A percentile compares a stretch with the other conserved stretches of the same genome.
These are phyloP conservation scores for Cylas formicarius DNA, from an alignment of 1,140 invertebrate species.

Conservation along the genomic window DNA sequence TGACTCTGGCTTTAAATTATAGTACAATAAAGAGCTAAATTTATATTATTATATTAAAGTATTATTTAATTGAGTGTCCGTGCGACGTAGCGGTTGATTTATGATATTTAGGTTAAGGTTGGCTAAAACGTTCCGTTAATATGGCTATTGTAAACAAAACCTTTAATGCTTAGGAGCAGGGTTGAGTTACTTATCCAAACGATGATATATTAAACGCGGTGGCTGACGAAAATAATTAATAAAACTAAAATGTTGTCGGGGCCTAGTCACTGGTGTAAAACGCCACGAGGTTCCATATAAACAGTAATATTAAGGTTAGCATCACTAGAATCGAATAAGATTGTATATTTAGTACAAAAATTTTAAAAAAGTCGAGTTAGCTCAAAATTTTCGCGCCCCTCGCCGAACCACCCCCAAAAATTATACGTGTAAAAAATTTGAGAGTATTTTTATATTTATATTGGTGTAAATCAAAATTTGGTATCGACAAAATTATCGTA, in stretches of 20 bases:
- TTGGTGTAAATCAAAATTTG: constrained; percentile 46
- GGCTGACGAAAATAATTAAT: constrained; percentile 19
- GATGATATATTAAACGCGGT: constrained; percentile 17
- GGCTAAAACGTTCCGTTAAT: no score
- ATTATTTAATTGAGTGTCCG: constrained; percentile 12
- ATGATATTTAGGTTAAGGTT: constrained; percentile 11
- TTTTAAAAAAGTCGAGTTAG: constrained; percentile 41
- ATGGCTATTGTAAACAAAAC: no score
- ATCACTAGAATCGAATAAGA: constrained; percentile 45
- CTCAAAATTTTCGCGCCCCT: constrained; percentile 39
- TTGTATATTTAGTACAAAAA: constrained; percentile 46
- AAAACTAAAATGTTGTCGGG: constrained; percentile 39
- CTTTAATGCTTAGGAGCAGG: constrained; percentile 6
- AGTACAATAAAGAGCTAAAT: constrained; percentile 19
- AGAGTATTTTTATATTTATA: constrained; percentile 47
- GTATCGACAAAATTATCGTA: constrained; percentile 42
- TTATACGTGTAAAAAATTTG: constrained; percentile 44
- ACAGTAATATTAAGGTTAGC: constrained; percentile 41
- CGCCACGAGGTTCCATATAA: constrained; percentile 38
- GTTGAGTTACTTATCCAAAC: constrained; percentile 16
- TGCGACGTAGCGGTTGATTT: constrained; percentile 7
- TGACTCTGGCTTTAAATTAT: constrained; percentile 14
- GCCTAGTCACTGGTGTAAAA: constrained; percentile 37
- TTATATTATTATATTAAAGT: constrained; percentile 18
- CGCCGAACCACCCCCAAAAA: constrained; percentile 31